Conservation (phyloP, 2,888 invertebrate genomes). For the Leucoptera coffeella region DNA sequence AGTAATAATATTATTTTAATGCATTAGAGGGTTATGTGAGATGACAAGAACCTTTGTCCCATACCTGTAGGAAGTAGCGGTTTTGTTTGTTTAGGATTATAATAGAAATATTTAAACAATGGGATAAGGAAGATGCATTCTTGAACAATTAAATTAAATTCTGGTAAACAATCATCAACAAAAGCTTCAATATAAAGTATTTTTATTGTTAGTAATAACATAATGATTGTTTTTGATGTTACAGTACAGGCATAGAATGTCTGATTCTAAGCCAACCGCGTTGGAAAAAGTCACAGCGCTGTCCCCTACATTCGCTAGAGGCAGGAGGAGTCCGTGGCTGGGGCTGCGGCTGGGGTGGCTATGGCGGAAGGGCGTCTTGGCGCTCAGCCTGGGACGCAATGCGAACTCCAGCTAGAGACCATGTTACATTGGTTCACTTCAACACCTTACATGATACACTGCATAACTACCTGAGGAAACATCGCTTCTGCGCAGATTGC, state of each 20-base stretch:
- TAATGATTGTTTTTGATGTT: neutral
- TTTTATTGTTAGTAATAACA: too few species aligned
- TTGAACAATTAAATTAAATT: too few species aligned
- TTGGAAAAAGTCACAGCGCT: constrained; percentile 84
- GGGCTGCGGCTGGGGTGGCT: constrained; percentile 76
- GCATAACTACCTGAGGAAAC: constrained; percentile 86
- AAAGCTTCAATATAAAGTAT: too few species aligned
- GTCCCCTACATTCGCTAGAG: constrained; percentile 85
- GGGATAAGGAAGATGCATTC: too few species aligned
- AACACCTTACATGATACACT: constrained; percentile 78
- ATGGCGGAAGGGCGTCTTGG: constrained; percentile 62
- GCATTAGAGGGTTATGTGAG: too few species aligned
- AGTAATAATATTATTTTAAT: too few species aligned
- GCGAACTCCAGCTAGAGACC: constrained; percentile 72
- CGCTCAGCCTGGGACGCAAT: constrained; percentile 81
- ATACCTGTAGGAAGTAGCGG: too few species aligned
- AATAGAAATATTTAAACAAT: too few species aligned
- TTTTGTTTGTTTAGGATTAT: too few species aligned
- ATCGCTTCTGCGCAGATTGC: constrained; percentile 91
- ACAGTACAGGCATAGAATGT: constrained; percentile 67
- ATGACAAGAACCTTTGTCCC: too few species aligned
- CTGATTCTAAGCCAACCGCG: constrained; percentile 74
- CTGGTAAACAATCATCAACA: too few species aligned
- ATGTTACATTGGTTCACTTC: constrained; percentile 83
- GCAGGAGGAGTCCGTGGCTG: constrained; percentile 73